These are phyloP conservation scores for Nyctalus aviator DNA, from an alignment of 2,797 vertebrate genomes.

Conservation along the genomic window DNA sequence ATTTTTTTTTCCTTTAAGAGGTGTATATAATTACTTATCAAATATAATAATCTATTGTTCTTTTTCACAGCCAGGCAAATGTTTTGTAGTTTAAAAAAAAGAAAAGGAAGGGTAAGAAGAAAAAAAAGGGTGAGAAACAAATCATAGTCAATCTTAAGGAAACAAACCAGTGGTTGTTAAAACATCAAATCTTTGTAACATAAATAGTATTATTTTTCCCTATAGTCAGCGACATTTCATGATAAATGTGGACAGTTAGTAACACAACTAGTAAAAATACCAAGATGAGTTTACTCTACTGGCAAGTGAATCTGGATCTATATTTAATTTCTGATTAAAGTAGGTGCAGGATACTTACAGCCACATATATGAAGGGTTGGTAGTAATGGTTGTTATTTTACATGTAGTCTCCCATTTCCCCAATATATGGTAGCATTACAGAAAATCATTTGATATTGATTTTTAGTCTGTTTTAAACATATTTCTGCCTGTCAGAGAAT, in stretches of 20 bases:
- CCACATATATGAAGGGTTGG: not conserved
- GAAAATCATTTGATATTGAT: not conserved
- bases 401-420: not conserved
- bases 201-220: not conserved
- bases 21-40: not conserved
- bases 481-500: not conserved
- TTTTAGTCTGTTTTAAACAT: not conserved
- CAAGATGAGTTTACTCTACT: not conserved
- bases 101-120: not conserved
- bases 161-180: not conserved
- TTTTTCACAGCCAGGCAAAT: not conserved
- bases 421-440: too few relatives aligned
- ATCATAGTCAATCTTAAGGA: not conserved
- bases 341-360: not conserved
- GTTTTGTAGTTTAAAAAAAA: not conserved
- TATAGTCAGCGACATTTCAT: not conserved
- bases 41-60: not conserved
- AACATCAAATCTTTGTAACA: not conserved
- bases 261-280: not conserved
- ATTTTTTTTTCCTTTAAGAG: conserved; percentile 39
- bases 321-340: not conserved
- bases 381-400: not conserved
- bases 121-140: not conserved
- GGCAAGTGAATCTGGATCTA: not conserved
- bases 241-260: not conserved